Base-by-base conservation (phyloP, 1,140 invertebrate species). In the Grapholita molesta region DNA sequence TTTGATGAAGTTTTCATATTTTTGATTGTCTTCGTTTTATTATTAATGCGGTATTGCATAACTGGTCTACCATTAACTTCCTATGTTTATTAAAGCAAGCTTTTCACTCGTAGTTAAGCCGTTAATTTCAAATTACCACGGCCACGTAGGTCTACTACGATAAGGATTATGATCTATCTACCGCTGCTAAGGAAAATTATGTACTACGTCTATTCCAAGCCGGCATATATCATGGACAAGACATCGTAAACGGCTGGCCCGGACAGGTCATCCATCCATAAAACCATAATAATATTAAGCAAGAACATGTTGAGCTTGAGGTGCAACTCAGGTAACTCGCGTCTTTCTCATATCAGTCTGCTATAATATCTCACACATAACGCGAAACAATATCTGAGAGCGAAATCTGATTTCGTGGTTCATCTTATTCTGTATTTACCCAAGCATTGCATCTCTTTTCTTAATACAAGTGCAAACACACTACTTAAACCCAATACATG, bases 201-300 rank as follows among this genome's bases (percentile, higher is more conserved):
- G 24, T 61, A 15, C 25, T 15, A 9, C 24, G 55, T 61, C 24
- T 18, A 61, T 25, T 28, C 24, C n/a, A 61, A 28, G 55, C 55
- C 12, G 25, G 21, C 25, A 61, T 61, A 61, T 28, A 61, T 61
- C 55, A 61, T 61, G 55, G 1, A 30, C 55, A 8, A 61, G 55
- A 30, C 25, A 61, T 28, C 55, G 25, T 61, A 61, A 61, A 61
- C 25, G 55, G 55, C 55, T 15, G 55, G 24, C 18, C n/a, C 12
- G 55, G 55, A 61, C 55, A 61, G 55, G 55, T 61, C 55, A 61
- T 61, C 55, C 55, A 61, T 61, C 55, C 55, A 61, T 61, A 61
- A 61, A 61, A 61, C 55, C 15, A 61, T 61, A 61, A 61, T 61
- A 28, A 61, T 28, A 30, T 28, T 61, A 61, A 28, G n/a, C 53